Conservation (phyloP, 1,140 invertebrate genomes). For the Grapholita molesta region DNA sequence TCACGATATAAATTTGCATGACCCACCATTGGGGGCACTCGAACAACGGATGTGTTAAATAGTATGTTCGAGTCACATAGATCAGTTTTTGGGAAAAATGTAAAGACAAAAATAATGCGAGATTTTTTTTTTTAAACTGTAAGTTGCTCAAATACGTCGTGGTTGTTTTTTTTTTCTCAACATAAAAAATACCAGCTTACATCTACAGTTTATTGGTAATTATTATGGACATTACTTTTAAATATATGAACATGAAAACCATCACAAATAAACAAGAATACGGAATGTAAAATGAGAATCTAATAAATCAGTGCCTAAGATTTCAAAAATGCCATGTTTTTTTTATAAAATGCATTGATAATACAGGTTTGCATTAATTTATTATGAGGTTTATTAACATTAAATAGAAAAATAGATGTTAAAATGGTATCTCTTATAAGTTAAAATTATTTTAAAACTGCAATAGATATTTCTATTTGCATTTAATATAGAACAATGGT, state of each 20-base stretch:
- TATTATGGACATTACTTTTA: not conserved
- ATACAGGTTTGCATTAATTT: not conserved
- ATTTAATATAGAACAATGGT: not conserved
- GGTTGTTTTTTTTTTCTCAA: too few species aligned
- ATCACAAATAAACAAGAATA: not conserved
- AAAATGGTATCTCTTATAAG: not conserved
- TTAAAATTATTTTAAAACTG: not conserved
- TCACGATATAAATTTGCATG: too few species aligned
- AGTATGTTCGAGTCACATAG: too few species aligned
- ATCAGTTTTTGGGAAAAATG: too few species aligned
- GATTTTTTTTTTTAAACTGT: too few species aligned
- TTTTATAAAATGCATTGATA: slow-evolving; percentile 5
- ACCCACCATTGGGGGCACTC: too few species aligned
- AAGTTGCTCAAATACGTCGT: not conserved
- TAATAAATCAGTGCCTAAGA: not conserved
- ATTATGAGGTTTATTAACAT: not conserved
- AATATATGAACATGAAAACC: not conserved
- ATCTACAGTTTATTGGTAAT: not conserved
- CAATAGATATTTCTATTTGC: not conserved
- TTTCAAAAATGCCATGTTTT: not conserved
- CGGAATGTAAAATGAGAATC: slow-evolving; percentile 6
- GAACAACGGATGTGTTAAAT: too few species aligned
- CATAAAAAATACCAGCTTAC: not conserved
- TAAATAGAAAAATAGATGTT: not conserved
- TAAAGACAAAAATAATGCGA: too few species aligned